Conservation (phyloP, 1,140 invertebrate species). For the Oreohelix idahoensis region DNA sequence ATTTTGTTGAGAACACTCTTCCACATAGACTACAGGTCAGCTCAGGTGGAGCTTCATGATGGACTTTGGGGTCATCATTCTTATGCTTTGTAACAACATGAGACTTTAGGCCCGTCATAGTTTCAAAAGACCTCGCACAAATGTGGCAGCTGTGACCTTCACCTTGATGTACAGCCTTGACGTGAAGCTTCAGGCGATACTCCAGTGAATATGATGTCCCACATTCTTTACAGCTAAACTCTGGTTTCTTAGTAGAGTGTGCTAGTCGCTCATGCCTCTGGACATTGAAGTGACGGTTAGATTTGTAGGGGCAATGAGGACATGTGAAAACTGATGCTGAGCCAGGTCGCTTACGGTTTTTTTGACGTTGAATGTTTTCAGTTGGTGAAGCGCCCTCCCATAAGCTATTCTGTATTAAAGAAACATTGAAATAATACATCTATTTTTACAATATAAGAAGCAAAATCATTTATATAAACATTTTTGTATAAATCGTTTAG, state of each 20-base stretch:
- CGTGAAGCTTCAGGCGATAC: slow-evolving; percentile 36
- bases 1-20: slow-evolving; percentile 31
- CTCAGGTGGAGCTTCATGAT: slow-evolving; percentile 27
- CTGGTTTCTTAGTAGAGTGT: slow-evolving; percentile 37
- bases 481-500: too few relatives aligned
- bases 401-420: not conserved
- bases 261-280: slow-evolving; percentile 36
- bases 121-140: slow-evolving; percentile 34
- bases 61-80: slow-evolving; percentile 32
- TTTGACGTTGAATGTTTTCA: slow-evolving; percentile 13
- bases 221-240: slow-evolving; percentile 38
- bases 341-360: slow-evolving; percentile 30
- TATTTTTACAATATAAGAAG: too few relatives aligned
- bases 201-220: slow-evolving; percentile 36
- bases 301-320: slow-evolving; percentile 37
- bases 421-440: too few relatives aligned
- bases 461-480: too few relatives aligned
- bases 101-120: slow-evolving; percentile 38
- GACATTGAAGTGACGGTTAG: slow-evolving; percentile 38
- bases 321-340: slow-evolving; percentile 36
- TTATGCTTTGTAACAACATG: slow-evolving; percentile 40
- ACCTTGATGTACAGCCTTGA: slow-evolving; percentile 38
- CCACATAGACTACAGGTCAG: slow-evolving; percentile 31
- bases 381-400: not conserved
- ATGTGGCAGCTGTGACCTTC: slow-evolving; percentile 36